Evolutionary conservation across 2,113 vertebrate genomes (phyloP), one percentile per base, ranked within the genome.

Genomic region (Dromiciops gliroides): DNA sequence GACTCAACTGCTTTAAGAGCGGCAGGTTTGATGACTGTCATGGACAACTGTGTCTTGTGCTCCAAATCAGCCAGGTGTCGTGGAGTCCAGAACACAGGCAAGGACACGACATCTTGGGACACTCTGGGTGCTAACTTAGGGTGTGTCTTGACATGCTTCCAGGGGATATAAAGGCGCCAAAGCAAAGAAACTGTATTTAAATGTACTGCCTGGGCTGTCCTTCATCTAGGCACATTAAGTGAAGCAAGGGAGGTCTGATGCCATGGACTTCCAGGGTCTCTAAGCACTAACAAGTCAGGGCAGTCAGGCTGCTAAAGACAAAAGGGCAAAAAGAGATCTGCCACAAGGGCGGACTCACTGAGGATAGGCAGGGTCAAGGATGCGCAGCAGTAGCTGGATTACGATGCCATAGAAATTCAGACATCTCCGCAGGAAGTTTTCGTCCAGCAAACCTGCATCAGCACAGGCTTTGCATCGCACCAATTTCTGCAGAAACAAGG

Each of bases 341-440:
- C 28, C 11, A 50, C 28, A 90, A 16, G 67, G 2, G 88, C 26
- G 0, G 91, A 99, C 99, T 99, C 97, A 99, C 99, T 99, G 99
- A 47, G 99, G 99, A 93, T 99, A 99, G 88, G 99, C 99, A 51
- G 99, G 99, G 97, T 99, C 99, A 94, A 99, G 99, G 98, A 99
- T 98, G 96, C 99, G 99, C 91, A 99, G 99, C 98, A 99, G 99
- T 96, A 99, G 99, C 98, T 99, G 99, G 96, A 99, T 99, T 93
- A 99, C 99, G 97, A 99, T 99, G 98, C 99, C 99, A 96, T 99
- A 99, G 98, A 99, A 99, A 98, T 99, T 99, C 98, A 99, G 99
- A 97, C 99, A 99, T 98, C 99, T 99, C 97, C 99, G 99, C 92
- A 99, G 99, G 95, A 99, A 99, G 98, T 99, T 99, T 97, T 99